phyloP scores from a whole-genome alignment of 2,797 vertebrate species.

The Xenentodon cancila region DNA sequence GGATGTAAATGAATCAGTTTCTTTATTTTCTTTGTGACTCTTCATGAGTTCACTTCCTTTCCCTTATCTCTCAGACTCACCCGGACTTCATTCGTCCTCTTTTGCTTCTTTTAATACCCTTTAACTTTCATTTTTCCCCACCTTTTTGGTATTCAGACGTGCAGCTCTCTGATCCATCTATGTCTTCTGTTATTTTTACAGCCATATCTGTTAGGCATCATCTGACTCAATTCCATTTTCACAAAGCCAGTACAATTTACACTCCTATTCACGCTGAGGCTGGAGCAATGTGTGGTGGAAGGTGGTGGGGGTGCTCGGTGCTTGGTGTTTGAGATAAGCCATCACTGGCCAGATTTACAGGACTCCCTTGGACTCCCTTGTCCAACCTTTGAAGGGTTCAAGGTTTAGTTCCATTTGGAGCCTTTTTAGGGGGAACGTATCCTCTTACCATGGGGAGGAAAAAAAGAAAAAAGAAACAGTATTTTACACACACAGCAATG shows the following conservation, averaged over 20 bases:
- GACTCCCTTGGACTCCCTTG: slow-evolving; percentile 47
- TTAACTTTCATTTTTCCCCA: slow-evolving; percentile 5
- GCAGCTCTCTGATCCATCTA: slow-evolving; percentile 41
- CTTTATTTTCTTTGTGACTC: slow-evolving; percentile 21
- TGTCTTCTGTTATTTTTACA: slow-evolving; percentile 64
- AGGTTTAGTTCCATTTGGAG: slow-evolving; percentile 71
- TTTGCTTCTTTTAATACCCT: background rate
- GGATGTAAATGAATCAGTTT: slow-evolving; percentile 51
- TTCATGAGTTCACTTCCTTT: slow-evolving; percentile 1
- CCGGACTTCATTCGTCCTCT: background rate
- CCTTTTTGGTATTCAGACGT: slow-evolving; percentile 14
- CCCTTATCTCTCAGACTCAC: background rate
- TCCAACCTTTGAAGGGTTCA: slow-evolving; percentile 64
- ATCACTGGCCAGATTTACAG: slow-evolving; percentile 72
- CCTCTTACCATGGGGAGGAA: slow-evolving; percentile 18
- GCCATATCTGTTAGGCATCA: slow-evolving; percentile 61
- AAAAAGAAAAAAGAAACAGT: slow-evolving; percentile 29
- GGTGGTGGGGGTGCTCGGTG: slow-evolving; percentile 10
- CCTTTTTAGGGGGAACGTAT: slow-evolving; percentile 53
- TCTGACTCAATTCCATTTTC: slow-evolving; percentile 60
- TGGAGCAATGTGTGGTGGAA: slow-evolving; percentile 35
- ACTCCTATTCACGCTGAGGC: slow-evolving; percentile 55
- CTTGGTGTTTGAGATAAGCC: slow-evolving; percentile 60
- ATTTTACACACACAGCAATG: slow-evolving; percentile 45
- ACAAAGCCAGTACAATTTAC: slow-evolving; percentile 71